Evolutionary conservation across 2,888 invertebrate species (phyloP).

Genomic region (Drosophila conformis): DNA sequence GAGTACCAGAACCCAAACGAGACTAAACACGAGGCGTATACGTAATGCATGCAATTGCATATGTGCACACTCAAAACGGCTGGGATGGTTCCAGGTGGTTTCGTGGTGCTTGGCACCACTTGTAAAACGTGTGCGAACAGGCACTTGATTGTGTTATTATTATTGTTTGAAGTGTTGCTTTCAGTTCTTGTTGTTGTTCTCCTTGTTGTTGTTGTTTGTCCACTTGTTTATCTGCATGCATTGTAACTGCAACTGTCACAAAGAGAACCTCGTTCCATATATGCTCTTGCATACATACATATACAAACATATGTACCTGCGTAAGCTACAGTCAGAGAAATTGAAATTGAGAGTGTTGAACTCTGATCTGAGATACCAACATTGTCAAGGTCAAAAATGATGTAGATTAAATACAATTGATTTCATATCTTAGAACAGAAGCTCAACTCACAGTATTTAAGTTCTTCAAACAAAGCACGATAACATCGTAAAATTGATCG

Average conservation of each 20-base stretch:
- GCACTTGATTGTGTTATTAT: constrained; percentile 79
- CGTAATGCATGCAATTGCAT: constrained; percentile 69
- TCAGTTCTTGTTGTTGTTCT: constrained; percentile 42
- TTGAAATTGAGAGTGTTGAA: neutral
- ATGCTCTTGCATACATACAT: neutral
- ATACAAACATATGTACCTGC: neutral
- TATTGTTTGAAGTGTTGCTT: constrained; percentile 80
- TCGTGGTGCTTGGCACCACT: constrained; percentile 44
- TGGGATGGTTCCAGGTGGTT: constrained; percentile 5
- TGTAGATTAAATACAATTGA: neutral
- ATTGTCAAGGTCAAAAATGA: neutral
- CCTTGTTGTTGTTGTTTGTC: constrained; percentile 12
- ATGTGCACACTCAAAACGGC: constrained; percentile 59
- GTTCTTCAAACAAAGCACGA: neutral
- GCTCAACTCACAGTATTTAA: neutral
- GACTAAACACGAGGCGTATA: constrained; percentile 57
- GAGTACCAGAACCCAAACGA: constrained; percentile 6
- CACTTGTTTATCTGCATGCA: constrained; percentile 75
- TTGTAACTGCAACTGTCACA: constrained; percentile 67
- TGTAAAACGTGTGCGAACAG: constrained; percentile 75
- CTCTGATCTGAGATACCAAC: neutral
- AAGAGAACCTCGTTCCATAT: constrained; percentile 24
- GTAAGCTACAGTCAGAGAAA: neutral
- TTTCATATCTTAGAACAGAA: too few species aligned
- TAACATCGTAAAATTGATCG: too few species aligned